phyloP scores from a whole-genome alignment of 2,797 vertebrate genomes.

The Carcharodon carcharias region DNA sequence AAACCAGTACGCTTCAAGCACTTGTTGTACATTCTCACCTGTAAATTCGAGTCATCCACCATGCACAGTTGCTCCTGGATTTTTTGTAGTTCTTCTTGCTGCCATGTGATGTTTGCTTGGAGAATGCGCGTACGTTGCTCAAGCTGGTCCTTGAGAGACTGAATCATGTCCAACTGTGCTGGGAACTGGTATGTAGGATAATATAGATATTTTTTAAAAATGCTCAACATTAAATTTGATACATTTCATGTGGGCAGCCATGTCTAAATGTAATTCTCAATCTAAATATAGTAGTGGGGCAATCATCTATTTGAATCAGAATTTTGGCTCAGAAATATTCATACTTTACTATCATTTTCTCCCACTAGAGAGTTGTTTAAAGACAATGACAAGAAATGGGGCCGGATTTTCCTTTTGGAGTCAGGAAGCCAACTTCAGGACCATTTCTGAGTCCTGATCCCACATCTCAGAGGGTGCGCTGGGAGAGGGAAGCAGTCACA shows the following conservation, averaged over 20 bases:
- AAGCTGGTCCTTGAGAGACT: slow-evolving; percentile 64
- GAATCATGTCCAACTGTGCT: slow-evolving; percentile 62
- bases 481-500: neutral
- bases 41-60: slow-evolving; percentile 61
- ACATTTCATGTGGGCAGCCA: neutral
- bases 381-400: neutral
- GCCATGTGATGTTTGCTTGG: slow-evolving; percentile 67
- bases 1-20: neutral
- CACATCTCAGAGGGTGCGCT: neutral
- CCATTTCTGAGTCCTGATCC: neutral
- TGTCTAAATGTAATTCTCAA: neutral
- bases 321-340: neutral
- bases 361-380: neutral
- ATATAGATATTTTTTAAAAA: neutral
- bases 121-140: slow-evolving; percentile 62
- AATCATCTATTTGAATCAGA: neutral
- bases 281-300: neutral
- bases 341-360: neutral
- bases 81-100: slow-evolving; percentile 67
- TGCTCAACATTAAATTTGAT: neutral
- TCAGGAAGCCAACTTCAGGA: neutral
- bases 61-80: slow-evolving; percentile 66
- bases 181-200: neutral
- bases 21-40: slow-evolving; percentile 48
- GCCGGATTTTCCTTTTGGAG: neutral